A percentile compares a stretch with the other conserved stretches of the same genome.
Evolutionary conservation across 2,888 invertebrate genomes (phyloP).

Genomic region (Luffia ferchaultella): DNA sequence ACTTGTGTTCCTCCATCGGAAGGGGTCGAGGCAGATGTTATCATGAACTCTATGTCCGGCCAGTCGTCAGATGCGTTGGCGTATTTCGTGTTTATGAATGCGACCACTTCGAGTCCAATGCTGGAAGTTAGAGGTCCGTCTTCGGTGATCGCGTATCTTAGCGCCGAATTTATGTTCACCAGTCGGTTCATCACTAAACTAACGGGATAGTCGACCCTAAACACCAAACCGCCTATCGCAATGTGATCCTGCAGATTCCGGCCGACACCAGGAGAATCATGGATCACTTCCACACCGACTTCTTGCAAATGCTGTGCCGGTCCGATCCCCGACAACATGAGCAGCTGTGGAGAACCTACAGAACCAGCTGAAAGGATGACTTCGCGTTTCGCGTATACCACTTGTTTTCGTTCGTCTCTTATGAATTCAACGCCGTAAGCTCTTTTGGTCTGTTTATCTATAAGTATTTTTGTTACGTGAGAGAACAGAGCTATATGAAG

Average conservation of each 20-base stretch:
- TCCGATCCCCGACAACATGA: constrained; percentile 91
- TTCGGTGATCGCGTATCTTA: constrained; percentile 86
- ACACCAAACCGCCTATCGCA: constrained; percentile 84
- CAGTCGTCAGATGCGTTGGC: constrained; percentile 87
- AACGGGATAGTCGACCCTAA: constrained; percentile 81
- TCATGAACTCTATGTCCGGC: constrained; percentile 93
- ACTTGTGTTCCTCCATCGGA: constrained; percentile 87
- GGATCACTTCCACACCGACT: constrained; percentile 76
- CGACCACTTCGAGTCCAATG: constrained; percentile 86
- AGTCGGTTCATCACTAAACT: constrained; percentile 82
- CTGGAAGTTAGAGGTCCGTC: constrained; percentile 88
- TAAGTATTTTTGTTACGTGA: constrained; percentile 80
- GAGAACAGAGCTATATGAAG: constrained; percentile 83
- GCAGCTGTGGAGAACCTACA: constrained; percentile 88
- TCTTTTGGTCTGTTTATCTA: constrained; percentile 74
- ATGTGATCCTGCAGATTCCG: constrained; percentile 91
- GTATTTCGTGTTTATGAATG: constrained; percentile 88
- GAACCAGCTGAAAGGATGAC: constrained; percentile 90
- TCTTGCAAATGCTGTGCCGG: constrained; percentile 76
- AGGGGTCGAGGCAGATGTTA: constrained; percentile 82
- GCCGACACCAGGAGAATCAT: constrained; percentile 84
- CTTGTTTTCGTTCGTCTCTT: constrained; percentile 68
- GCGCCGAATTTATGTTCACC: constrained; percentile 83
- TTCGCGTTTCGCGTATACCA: constrained; percentile 76
- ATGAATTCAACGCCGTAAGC: constrained; percentile 85